A percentile compares a stretch with the other conserved stretches of the same genome.
Conservation (phyloP, 2,113 vertebrate species). For the Percopsis transmontana region DNA sequence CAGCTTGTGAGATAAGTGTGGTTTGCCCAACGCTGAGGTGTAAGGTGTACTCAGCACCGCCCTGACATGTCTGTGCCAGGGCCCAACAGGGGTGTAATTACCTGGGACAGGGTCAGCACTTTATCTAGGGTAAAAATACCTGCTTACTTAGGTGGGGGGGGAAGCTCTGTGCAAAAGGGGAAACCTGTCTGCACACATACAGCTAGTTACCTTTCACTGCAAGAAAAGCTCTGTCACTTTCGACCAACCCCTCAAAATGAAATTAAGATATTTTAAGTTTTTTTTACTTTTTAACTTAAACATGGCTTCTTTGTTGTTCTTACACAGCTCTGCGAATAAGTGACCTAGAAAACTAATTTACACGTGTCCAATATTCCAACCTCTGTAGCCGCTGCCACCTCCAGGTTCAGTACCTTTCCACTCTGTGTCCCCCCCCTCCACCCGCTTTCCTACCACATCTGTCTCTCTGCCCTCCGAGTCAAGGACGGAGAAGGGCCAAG, state of each 20-base stretch:
- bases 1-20: constrained; percentile 69
- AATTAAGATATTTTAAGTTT: constrained; percentile 16
- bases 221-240: constrained; percentile 12
- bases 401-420: constrained; percentile 62
- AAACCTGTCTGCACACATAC: constrained; percentile 54
- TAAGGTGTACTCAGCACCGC: constrained; percentile 66
- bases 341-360: constrained; percentile 55
- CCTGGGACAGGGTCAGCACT: constrained; percentile 75
- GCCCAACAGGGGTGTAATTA: constrained; percentile 76
- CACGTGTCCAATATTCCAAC: constrained; percentile 54
- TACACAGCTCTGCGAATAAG: constrained; percentile 14
- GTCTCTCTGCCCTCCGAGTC: constrained; percentile 66
- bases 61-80: constrained; percentile 72
- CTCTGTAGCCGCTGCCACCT: constrained; percentile 37
- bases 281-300: not conserved
- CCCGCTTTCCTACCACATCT: constrained; percentile 68
- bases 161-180: constrained; percentile 45
- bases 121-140: constrained; percentile 75
- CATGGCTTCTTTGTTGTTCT: not conserved
- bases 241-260: constrained; percentile 18
- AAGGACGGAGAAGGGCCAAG: constrained; percentile 55
- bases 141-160: constrained; percentile 59
- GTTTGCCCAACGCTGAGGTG: constrained; percentile 64
- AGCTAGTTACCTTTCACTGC: constrained; percentile 28
- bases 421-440: constrained; percentile 41